Evolutionary conservation across 2,113 vertebrate genomes (phyloP).

Genomic region (Phodopus roborovskii): DNA sequence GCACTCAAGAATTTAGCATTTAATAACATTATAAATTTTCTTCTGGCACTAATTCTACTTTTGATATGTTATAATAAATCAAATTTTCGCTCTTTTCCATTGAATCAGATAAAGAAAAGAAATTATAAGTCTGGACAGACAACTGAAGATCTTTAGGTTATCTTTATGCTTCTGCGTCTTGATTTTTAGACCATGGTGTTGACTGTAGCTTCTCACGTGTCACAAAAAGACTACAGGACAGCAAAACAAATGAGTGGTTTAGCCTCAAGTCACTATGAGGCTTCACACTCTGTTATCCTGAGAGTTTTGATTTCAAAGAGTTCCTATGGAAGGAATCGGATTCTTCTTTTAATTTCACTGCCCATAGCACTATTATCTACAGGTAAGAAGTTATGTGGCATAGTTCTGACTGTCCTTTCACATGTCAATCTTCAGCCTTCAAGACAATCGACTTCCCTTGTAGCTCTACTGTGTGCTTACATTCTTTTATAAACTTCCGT

Average conservation of each 20-base stretch:
- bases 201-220: neutral
- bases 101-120: neutral
- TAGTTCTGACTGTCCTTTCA: neutral
- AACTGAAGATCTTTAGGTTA: neutral
- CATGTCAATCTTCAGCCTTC: neutral
- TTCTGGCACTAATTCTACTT: conserved; percentile 38
- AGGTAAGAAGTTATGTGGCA: neutral
- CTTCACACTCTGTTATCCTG: neutral
- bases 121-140: neutral
- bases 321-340: neutral
- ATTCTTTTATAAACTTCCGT: neutral
- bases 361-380: neutral
- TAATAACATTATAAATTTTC: conserved; percentile 55
- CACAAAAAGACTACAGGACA: neutral
- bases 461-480: neutral
- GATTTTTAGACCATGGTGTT: neutral
- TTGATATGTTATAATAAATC: conserved; percentile 32
- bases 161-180: neutral
- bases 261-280: neutral
- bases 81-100: conserved; percentile 47
- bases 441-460: neutral
- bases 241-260: neutral
- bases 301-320: neutral
- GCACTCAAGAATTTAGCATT: conserved; percentile 17
- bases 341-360: neutral